Base-by-base conservation (phyloP, 2,888 invertebrate genomes). In the Dicyrtomina minuta region DNA sequence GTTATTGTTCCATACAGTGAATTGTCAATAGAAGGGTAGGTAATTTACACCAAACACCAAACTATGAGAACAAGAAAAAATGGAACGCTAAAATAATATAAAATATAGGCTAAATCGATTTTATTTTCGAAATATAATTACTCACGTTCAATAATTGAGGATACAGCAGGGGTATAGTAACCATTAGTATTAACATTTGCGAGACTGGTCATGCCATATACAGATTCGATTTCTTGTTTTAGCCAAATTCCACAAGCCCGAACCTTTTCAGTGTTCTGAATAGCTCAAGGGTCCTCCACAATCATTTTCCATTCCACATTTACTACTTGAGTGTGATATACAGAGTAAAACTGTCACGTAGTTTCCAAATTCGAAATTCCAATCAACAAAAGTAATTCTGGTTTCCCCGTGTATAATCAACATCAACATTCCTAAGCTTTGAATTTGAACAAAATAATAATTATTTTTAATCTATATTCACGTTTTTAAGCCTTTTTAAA, bases 201-300 rank as follows among this genome's bases (percentile, higher is more conserved):
- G 13, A 65, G 51, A 24, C 39, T 55, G 39, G n/a, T n/a, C n/a
- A n/a, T n/a, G n/a, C n/a, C n/a, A n/a, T 53, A 65, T 13, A 65
- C 53, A 17, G 64, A 33, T 39, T 49, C 27, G 22, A 65, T 65
- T 53, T 65, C 64, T 22, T 39, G 41, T 17, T 26, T 65, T 6
- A 65, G 64, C 0, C 64, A 26, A 33, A 27, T 39, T 17, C 64
- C 64, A 53, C 64, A 65, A 15, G 39, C 27, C n/a, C 64, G 33
- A 39, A 65, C 27, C 39, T 20, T 2, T 13, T 44, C 49, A 22
- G 49, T 61, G 20, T 4, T 61, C 22, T 44, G 27, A 6, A 27
- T 15, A 13, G 56, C 8, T 27, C 15, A 8, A n/a, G 26, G 13
- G 5, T 60, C 60, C 41, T 17, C 60, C 60, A 56, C n/a, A n/a